Conservation (phyloP, 1,140 invertebrate species). For the Atta texana region DNA sequence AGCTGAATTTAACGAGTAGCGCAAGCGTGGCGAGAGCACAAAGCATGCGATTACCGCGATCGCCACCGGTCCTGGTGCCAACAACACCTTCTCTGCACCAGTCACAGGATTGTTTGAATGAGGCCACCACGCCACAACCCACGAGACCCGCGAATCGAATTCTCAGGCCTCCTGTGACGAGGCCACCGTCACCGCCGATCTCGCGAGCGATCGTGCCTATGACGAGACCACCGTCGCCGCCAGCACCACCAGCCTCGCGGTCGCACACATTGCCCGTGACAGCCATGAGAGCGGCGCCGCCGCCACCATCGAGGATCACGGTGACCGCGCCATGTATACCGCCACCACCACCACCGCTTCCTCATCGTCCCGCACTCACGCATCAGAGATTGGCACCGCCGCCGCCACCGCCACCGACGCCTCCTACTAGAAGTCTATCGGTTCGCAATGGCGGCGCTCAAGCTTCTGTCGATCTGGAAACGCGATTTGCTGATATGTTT, state of each 20-base stretch:
- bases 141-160: slow-evolving; percentile 76
- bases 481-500: slow-evolving; percentile 86
- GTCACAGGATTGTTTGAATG: slow-evolving; percentile 86
- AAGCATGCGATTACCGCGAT: slow-evolving; percentile 87
- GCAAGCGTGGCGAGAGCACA: slow-evolving; percentile 86
- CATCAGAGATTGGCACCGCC: slow-evolving; percentile 80
- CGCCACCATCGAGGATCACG: slow-evolving; percentile 80
- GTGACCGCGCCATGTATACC: slow-evolving; percentile 82
- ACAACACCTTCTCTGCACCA: slow-evolving; percentile 85
- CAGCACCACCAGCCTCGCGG: slow-evolving; percentile 83
- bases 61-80: slow-evolving; percentile 84
- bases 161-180: slow-evolving; percentile 79
- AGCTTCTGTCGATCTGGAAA: slow-evolving; percentile 83
- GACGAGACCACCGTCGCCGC: slow-evolving; percentile 81
- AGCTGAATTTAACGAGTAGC: slow-evolving; percentile 79
- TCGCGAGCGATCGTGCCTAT: slow-evolving; percentile 69
- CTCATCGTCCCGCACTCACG: slow-evolving; percentile 77
- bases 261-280: slow-evolving; percentile 52
- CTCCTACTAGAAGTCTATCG: slow-evolving; percentile 79
- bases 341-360: slow-evolving; percentile 83
- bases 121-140: slow-evolving; percentile 74
- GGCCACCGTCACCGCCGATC: slow-evolving; percentile 82
- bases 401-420: slow-evolving; percentile 77
- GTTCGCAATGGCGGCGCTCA: slow-evolving; percentile 76
- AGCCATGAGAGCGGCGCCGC: slow-evolving; percentile 78